Conservation (phyloP, 1,140 invertebrate species). For the Sarcophaga peregrina region DNA sequence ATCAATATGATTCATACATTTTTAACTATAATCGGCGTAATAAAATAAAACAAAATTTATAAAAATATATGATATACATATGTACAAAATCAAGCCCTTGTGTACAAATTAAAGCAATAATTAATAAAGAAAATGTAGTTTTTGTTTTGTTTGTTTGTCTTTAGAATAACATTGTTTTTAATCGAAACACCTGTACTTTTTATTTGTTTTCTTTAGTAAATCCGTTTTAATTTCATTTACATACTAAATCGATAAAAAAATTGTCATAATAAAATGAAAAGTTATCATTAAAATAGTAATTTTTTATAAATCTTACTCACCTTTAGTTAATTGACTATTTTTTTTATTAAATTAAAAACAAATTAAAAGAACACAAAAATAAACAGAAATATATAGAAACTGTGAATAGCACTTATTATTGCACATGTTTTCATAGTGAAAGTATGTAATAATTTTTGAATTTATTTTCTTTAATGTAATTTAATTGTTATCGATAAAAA, state of each 20-base stretch:
- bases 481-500: not conserved
- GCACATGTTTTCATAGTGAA: too few species aligned
- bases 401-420: too few species aligned
- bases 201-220: not conserved
- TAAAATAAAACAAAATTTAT: too few species aligned
- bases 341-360: not conserved
- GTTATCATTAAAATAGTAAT: not conserved
- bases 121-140: too few species aligned
- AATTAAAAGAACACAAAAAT: not conserved
- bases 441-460: too few species aligned
- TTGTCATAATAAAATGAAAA: conserved; percentile 1
- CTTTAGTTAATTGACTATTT: not conserved
- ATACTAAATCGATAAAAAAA: conserved; percentile 2
- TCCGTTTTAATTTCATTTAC: not conserved
- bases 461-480: not conserved
- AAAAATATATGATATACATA: too few species aligned
- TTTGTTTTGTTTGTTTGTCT: too few species aligned
- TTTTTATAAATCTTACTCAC: not conserved
- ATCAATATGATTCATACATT: too few species aligned
- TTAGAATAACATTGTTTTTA: not conserved
- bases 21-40: too few species aligned
- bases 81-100: too few species aligned
- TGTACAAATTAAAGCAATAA: too few species aligned
- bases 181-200: not conserved
- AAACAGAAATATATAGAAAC: not conserved